Conservation (phyloP, 1,140 invertebrate genomes). For the Drosophila athabasca region DNA sequence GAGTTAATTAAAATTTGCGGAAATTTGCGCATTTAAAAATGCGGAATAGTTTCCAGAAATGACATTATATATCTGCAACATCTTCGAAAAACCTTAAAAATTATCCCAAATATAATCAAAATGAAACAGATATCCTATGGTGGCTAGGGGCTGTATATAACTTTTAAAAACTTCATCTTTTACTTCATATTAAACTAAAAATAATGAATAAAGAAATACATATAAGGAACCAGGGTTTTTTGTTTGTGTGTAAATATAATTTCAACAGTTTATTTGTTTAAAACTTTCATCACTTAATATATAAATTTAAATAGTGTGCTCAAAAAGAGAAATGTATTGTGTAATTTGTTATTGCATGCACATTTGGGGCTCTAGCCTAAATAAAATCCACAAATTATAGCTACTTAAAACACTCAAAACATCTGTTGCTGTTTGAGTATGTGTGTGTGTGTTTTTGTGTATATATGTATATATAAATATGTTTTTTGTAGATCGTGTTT, state of each 20-base stretch:
- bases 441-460: slow-evolving; percentile 21
- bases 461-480: slow-evolving; percentile 43
- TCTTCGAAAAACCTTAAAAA: no score
- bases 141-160: no score
- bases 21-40: no score
- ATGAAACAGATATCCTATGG: background rate
- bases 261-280: slow-evolving; percentile 65
- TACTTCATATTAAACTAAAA: background rate
- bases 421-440: slow-evolving; percentile 37
- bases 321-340: slow-evolving; percentile 53
- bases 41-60: no score
- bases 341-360: slow-evolving; percentile 48
- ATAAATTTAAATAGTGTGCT: slow-evolving; percentile 43
- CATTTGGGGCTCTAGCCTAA: slow-evolving; percentile 43
- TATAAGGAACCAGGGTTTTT: background rate
- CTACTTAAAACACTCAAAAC: slow-evolving; percentile 55
- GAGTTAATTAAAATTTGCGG: background rate
- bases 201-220: slow-evolving; percentile 1
- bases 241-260: slow-evolving; percentile 37
- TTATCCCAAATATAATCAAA: background rate
- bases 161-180: no score
- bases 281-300: slow-evolving; percentile 48
- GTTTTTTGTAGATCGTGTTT: slow-evolving; percentile 13
- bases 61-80: no score
- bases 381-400: slow-evolving; percentile 54